Evolutionary conservation across 2,888 invertebrate genomes (phyloP), one percentile per base, ranked within the genome.

Genomic region (Spodoptera exigua): DNA sequence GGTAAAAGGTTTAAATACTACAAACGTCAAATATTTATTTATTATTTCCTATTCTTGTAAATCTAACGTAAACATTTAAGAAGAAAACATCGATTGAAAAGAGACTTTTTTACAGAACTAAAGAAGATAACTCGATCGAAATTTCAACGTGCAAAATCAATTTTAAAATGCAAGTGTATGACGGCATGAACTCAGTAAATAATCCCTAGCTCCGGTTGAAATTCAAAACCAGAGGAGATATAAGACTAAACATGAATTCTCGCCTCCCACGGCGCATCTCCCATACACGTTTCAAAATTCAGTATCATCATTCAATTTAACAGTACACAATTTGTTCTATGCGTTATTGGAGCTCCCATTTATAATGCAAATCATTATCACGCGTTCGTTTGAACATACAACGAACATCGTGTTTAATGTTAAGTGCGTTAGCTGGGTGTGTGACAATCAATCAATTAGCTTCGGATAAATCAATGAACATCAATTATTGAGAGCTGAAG

Each of bases 291-390:
- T 73, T 35, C 58, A 55, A 74, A 67, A 74, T 67, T 71, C 60
- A 65, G 68, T 74, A 68, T 61, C 64, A 68, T 67, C 62, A 74
- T 70, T 70, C 59, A 74, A 64, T 71, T 60, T 60, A 47, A 59
- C 43, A 18, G 46, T 57, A 32, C 45, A 64, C 68, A 70, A 63
- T 61, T 58, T 71, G 43, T 58, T 60, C 37, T 57, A 49, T 51
- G 36, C 58, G 48, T 57, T 67, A 63, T 61, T 66, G 60, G 61
- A 72, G 56, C 61, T 65, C 59, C 41, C 59, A 72, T 64, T 66
- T 58, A 76, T 76, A 69, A 78, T 70, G 69, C 69, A 62, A 70
- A 69, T 67, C 64, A 71, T 70, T 73, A 74, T 63, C 64, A 58
- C 59, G 61, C 47, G 64, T 69, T 70, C 62, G 58, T 67, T 70